phyloP scores from a whole-genome alignment of 2,797 vertebrate genomes.

The Odontamblyopus rebecca region DNA sequence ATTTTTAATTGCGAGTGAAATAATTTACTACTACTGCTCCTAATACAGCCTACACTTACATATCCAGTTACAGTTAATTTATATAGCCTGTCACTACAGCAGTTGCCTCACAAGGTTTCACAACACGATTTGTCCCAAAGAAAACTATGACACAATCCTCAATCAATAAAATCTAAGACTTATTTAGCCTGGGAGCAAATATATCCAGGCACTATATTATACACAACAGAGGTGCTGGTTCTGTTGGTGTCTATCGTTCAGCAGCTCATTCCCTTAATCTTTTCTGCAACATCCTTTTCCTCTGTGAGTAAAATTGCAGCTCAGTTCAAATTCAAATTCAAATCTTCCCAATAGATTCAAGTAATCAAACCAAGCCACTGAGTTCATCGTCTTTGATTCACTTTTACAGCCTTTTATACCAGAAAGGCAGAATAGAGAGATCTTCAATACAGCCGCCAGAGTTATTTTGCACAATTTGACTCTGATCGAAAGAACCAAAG shows the following conservation, averaged over 20 bases:
- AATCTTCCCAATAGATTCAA: neutral
- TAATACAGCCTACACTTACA: neutral
- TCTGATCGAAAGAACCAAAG: neutral
- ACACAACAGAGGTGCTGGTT: neutral
- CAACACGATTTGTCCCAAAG: neutral
- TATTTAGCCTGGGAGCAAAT: neutral
- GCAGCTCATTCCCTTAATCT: neutral
- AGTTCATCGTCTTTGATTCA: conserved; percentile 23
- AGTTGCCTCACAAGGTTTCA: neutral
- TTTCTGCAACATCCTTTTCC: neutral
- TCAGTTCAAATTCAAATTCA: too few species aligned
- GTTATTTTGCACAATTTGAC: conserved; percentile 1
- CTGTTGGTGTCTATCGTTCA: neutral
- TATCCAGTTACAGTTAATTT: neutral
- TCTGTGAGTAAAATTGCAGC: neutral
- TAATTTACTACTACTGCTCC: neutral
- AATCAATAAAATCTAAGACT: neutral
- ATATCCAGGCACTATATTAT: neutral
- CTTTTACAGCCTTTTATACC: conserved; percentile 11
- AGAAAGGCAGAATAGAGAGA: neutral
- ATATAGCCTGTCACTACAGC: neutral
- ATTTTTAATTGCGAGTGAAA: neutral
- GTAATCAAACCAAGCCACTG: conserved; percentile 23
- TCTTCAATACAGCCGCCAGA: neutral
- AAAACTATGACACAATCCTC: neutral